Conservation (phyloP, 2,888 invertebrate genomes). For the Zeuzera pyrina region DNA sequence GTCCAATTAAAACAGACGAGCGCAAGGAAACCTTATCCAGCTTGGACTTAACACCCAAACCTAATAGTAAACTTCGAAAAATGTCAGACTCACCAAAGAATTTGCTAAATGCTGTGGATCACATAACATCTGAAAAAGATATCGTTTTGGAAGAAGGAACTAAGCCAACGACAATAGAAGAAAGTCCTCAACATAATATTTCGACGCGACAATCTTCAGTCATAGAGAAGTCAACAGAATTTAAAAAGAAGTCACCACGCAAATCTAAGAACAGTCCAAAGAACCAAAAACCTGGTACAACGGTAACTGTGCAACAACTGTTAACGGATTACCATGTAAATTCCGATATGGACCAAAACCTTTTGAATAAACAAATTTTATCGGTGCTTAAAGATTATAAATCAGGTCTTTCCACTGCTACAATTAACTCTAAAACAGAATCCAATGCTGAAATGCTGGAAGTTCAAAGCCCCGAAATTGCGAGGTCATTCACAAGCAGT, state of each 20-base stretch:
- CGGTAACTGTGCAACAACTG: conserved; percentile 35
- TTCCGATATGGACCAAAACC: conserved; percentile 11
- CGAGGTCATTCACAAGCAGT: conserved; percentile 33
- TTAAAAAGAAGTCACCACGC: conserved; percentile 12
- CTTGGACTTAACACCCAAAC: conserved; percentile 44
- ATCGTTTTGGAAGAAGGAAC: too few relatives aligned
- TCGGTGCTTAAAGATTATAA: too few relatives aligned
- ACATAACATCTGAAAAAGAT: not conserved
- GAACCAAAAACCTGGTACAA: too few relatives aligned
- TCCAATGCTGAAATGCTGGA: conserved; percentile 8
- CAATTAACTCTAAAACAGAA: conserved; percentile 6
- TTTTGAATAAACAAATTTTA: conserved; percentile 18
- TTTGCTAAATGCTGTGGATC: not conserved
- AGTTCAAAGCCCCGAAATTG: conserved; percentile 18
- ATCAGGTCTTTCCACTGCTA: not conserved
- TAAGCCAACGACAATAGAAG: conserved; percentile 9
- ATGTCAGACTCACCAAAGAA: conserved; percentile 25
- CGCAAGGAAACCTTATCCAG: conserved; percentile 6
- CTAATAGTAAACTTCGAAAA: conserved; percentile 39
- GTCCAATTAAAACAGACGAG: conserved; percentile 22
- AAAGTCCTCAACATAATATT: too few relatives aligned
- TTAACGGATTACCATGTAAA: conserved; percentile 26
- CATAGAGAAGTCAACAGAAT: too few relatives aligned
- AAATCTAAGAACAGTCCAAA: too few relatives aligned
- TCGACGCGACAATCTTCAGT: too few relatives aligned